phyloP scores from a whole-genome alignment of 2,888 invertebrate genomes.

The Stenodera caucasica region DNA sequence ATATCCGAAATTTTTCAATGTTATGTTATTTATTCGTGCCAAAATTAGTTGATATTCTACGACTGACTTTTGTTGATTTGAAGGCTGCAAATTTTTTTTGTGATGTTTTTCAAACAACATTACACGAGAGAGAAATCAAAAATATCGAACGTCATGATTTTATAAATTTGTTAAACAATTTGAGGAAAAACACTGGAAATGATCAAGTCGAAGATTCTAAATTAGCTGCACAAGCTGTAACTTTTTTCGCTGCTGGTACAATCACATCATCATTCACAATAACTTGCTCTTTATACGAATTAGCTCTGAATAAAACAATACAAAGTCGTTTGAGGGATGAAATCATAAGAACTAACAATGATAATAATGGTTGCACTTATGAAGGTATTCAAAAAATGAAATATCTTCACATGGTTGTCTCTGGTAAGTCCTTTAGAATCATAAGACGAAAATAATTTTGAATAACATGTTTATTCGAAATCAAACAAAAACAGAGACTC shows the following conservation, averaged over 20 bases:
- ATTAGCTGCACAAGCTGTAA: conserved; percentile 22
- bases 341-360: conserved; percentile 3
- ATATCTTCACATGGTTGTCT: conserved; percentile 22
- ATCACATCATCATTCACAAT: conserved; percentile 16
- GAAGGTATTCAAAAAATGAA: conserved; percentile 20
- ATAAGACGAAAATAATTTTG: not conserved
- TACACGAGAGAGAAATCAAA: conserved; percentile 11
- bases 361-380: conserved; percentile 14
- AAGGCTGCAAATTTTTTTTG: conserved; percentile 40
- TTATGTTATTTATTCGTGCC: conserved; percentile 34
- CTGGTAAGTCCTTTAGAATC: conserved; percentile 9
- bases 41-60: conserved; percentile 33
- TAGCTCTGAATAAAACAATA: conserved; percentile 14
- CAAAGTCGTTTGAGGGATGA: conserved; percentile 17
- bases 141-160: conserved; percentile 17
- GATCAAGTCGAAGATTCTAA: conserved; percentile 14
- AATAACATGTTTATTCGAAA: too few relatives aligned
- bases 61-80: conserved; percentile 36
- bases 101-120: conserved; percentile 17
- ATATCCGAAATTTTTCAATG: conserved; percentile 28
- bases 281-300: conserved; percentile 16
- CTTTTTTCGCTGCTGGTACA: conserved; percentile 22
- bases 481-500: conserved; percentile 46
- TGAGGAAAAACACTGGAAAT: not conserved
- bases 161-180: conserved; percentile 12